Base-by-base conservation (phyloP, 2,888 invertebrate species). In the Drosophila mulleri region DNA sequence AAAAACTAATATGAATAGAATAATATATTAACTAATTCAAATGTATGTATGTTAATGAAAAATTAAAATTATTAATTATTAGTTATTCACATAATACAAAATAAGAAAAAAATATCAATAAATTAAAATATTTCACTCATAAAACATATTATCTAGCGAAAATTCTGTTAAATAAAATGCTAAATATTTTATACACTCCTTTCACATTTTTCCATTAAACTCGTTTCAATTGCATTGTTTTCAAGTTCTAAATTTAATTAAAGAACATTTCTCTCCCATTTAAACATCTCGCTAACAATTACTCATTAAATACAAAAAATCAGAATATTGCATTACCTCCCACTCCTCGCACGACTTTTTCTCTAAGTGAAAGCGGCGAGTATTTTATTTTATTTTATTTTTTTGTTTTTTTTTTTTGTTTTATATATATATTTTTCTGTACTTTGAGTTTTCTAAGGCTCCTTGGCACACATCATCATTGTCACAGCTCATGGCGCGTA, bases 401-500 rank as follows among this genome's bases (percentile, higher is more conserved):
- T 1, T 29, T 1, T 29, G 1, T 9, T 16, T 60, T 60, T 1
- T 29, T 3, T 26, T 4, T 16, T n/a, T n/a, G n/a, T 16, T 37
- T 0, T 37, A 32, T 32, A 32, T 32, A 1, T 37, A 16, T 76
- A 62, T 48, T 67, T 44, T 63, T 64, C 29, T n/a, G n/a, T 54
- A 54, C 47, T 61, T 69, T 69, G 61, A 69, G 67, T 78, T 74
- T 75, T 77, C 68, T 67, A 60, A 72, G 65, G 71, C 71, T 72
- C 66, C 70, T 58, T 56, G 67, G 65, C 68, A 72, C 76, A 75
- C 78, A 72, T 84, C 80, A 73, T 85, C 85, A 84, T 90, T 88
- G 85, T 83, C 79, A 82, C 78, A 88, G 82, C 90, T 89, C 86
- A 88, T 88, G 85, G 88, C 86, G 86, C 83, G 90, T 89, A 89